Evolutionary conservation across 2,888 invertebrate genomes (phyloP).

Genomic region (Epicampocera succincta): DNA sequence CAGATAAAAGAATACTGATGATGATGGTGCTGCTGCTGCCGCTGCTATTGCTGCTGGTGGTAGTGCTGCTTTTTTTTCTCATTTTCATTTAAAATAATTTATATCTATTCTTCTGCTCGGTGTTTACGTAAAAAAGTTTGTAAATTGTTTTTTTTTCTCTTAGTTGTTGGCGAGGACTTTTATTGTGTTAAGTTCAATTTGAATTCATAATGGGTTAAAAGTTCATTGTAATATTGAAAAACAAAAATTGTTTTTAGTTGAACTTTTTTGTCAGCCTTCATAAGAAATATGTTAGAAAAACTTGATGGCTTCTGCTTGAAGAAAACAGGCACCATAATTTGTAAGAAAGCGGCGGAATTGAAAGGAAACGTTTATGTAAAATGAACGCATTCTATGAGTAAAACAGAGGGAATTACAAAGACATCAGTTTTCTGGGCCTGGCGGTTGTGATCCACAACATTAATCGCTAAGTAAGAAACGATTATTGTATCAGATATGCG

Average conservation of each 20-base stretch:
- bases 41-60: neutral
- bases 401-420: too few relatives aligned
- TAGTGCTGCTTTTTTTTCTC: conserved; percentile 18
- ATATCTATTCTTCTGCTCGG: conserved; percentile 56
- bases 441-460: too few relatives aligned
- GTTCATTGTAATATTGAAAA: neutral
- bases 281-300: neutral
- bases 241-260: neutral
- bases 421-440: too few relatives aligned
- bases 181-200: conserved; percentile 28
- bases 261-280: neutral
- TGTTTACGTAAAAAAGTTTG: conserved; percentile 43
- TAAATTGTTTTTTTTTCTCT: neutral
- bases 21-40: conserved; percentile 6
- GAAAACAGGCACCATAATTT: too few relatives aligned
- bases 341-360: too few relatives aligned
- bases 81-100: conserved; percentile 64
- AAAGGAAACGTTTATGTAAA: too few relatives aligned
- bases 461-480: too few relatives aligned
- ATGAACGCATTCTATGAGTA: too few relatives aligned
- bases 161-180: neutral
- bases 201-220: conserved; percentile 26
- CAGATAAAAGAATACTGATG: conserved; percentile 37
- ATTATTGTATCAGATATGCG: too few relatives aligned
- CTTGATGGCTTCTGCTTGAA: neutral